Base-by-base conservation (phyloP, 2,113 vertebrate species). In the Microtus pennsylvanicus region DNA sequence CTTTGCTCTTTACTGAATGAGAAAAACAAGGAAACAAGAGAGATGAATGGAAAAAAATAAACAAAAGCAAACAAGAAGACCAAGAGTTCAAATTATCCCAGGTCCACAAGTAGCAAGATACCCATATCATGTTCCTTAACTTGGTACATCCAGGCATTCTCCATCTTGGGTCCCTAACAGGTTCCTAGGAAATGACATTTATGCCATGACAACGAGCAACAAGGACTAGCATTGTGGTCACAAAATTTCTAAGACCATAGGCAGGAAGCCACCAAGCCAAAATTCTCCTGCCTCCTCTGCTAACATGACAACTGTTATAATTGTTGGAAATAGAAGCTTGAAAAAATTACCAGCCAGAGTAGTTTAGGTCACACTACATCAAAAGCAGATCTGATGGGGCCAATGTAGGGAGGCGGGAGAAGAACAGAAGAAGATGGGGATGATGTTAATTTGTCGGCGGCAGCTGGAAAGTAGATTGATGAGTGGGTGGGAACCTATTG, bases 381-480 rank as follows among this genome's bases (percentile, higher is more conserved):
- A 89, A 47, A 90, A 61, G 75, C 17, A 42, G 69, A 74, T 28
- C 61, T 81, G 80, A 70, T 50, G n/a, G 65, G 76, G 33, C 21
- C 72, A 47, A 78, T 35, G 35, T 69, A 78, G 70, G 61, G 7
- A 22, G 16, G 19, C 21, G 11, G 16, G 88, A 13, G 75, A 67
- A 75, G 65, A 72, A 1, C 42, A 89, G 63, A 52, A 35, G 33
- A 86, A 33, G 16, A 28, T 86, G n/a, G 22, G 61, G 52, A 81
- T 78, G 45, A 85, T 63, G 47, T 21, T 70, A 69, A 70, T 63
- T 88, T 92, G 24, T n/a, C 21, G 21, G 24, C 28, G 67, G 9
- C 24, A 55, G 89, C 89, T 95, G 72, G 77, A 94, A 87, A 80
- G 38, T 26, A 76, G 89, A 80, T 17, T 76, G 82, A 55, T 45